Base-by-base conservation (phyloP, 2,888 invertebrate species). In the Euphydryas editha region DNA sequence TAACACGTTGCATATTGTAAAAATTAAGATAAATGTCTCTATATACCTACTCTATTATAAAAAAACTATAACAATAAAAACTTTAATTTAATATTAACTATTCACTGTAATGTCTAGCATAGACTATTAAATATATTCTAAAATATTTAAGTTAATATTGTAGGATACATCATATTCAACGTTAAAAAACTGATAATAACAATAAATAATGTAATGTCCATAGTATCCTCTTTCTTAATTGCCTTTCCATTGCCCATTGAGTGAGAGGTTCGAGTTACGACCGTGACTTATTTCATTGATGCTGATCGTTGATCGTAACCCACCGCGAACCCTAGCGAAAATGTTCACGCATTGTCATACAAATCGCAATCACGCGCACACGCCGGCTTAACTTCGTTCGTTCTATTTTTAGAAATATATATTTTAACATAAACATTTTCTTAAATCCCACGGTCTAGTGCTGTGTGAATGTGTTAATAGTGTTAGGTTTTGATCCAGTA, bases 281-380 rank as follows among this genome's bases (percentile, higher is more conserved):
- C 90, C 88, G 83, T 89, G 88, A 81, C 87, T 88, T 73, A 76
- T 74, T 74, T 85, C 85, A 84, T 84, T 86, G 83, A 86, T 85
- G 81, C 36, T 17, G 30, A 30, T 30, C 30, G 30, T 30, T 30
- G 30, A 84, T 85, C 81, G 81, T 73, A 78, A 77, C 75, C 78
- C 78, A 75, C 75, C 84, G 87, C n/a, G 8, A 87, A 85, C 89
- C 84, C 81, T 76, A 75, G 75, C 75, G 75, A 80, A 82, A 84
- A 82, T 79, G 78, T 72, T 76, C 76, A 70, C 76, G 77, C 85
- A 89, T 88, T 89, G 90, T 90, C 84, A 85, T 82, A 82, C 85
- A 85, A 72, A 74, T 73, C 72, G 65, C 61, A 64, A 55, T 62
- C 66, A 49, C 59, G 71, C 65, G 67, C 66, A 72, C 72, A 74